Conservation (phyloP, 2,797 vertebrate species). For the Sternotherus odoratus region DNA sequence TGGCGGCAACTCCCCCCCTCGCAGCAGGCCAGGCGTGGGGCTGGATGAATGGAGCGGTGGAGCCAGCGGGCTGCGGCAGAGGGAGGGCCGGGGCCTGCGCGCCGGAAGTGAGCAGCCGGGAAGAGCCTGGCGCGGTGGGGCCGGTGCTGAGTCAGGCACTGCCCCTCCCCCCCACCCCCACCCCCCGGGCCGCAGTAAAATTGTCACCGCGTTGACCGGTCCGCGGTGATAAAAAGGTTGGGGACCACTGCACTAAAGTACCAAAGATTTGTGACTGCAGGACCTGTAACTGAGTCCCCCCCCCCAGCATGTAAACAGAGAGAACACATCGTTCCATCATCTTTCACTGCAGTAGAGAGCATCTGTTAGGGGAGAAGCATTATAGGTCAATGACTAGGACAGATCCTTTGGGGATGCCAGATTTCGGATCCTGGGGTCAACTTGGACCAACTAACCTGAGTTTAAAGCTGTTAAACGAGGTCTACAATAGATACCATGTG, state of each 20-base stretch:
- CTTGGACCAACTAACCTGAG: rapidly evolving
- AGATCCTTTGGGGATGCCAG: neutral
- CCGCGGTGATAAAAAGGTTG: too few relatives aligned
- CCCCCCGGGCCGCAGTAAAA: too few relatives aligned
- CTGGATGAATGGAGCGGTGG: too few relatives aligned
- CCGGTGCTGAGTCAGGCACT: too few relatives aligned
- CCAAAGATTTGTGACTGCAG: neutral
- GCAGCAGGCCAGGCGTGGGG: too few relatives aligned
- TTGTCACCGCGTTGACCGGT: too few relatives aligned
- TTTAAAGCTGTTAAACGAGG: neutral
- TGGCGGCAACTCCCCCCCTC: too few relatives aligned
- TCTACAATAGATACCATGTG: neutral
- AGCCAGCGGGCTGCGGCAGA: too few relatives aligned
- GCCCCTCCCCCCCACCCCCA: too few relatives aligned
- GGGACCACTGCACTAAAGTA: neutral
- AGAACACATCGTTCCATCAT: neutral
- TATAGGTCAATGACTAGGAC: rapidly evolving
- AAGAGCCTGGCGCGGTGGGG: too few relatives aligned
- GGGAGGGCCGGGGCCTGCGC: too few relatives aligned
- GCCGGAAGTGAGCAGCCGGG: too few relatives aligned
- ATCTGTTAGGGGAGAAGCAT: neutral
- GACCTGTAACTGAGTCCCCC: neutral
- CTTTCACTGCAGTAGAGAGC: neutral
- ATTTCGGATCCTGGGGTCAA: neutral
- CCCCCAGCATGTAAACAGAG: neutral